These are phyloP conservation scores for Papilio protenor DNA, from an alignment of 2,888 invertebrate genomes.

Conservation along the genomic window DNA sequence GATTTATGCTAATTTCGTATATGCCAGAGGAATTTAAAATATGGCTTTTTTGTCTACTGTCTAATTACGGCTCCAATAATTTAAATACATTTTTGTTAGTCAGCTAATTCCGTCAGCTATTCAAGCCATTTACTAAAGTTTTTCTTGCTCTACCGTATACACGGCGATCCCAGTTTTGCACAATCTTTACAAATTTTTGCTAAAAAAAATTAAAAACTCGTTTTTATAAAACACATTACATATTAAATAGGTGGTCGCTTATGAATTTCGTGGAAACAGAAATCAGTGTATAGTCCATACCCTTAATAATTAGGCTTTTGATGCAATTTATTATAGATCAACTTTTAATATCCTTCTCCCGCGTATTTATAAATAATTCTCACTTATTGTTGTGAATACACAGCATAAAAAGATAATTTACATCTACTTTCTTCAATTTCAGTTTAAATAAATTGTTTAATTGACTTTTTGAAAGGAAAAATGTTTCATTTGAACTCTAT, in stretches of 20 bases:
- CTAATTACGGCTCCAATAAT: background rate
- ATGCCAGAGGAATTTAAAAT: background rate
- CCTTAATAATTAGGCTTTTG: background rate
- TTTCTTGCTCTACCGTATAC: too few species aligned
- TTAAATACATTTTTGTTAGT: background rate
- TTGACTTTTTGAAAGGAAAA: constrained; percentile 1
- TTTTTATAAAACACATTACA: too few species aligned
- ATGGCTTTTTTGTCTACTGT: background rate
- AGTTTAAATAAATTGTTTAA: constrained; percentile 1
- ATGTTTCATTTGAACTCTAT: constrained; percentile 8
- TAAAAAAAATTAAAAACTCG: too few species aligned
- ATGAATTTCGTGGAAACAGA: background rate
- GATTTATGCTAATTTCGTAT: constrained; percentile 14
- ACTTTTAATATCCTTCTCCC: background rate
- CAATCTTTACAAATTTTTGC: too few species aligned
- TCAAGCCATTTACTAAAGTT: too few species aligned
- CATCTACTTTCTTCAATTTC: background rate
- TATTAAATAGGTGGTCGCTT: background rate
- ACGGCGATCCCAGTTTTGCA: too few species aligned
- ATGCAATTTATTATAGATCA: background rate
- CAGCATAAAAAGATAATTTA: constrained; percentile 1
- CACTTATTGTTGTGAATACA: background rate
- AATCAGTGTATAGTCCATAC: background rate
- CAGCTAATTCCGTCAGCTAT: too few species aligned
- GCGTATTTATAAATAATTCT: background rate